Evolutionary conservation across 2,113 vertebrate species (phyloP).

Genomic region (Hippoglossus stenolepis): DNA sequence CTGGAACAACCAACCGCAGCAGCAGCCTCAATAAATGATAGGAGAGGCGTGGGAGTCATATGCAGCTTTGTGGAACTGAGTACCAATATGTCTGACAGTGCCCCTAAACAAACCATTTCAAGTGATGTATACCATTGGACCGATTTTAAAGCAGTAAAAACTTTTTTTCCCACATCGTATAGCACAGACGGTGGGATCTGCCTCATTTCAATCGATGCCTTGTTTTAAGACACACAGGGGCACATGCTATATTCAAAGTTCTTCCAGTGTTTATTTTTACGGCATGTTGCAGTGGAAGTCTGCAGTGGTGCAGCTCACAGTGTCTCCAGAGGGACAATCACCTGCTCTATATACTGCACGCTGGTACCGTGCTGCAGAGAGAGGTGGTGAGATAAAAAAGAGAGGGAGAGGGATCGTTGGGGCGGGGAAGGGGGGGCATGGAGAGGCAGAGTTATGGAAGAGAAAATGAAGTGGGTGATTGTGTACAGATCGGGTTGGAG

Average conservation of each 20-base stretch:
- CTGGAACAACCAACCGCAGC: neutral
- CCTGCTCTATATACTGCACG: slow-evolving; percentile 75
- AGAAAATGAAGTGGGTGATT: slow-evolving; percentile 34
- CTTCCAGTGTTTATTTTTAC: slow-evolving; percentile 52
- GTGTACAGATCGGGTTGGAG: neutral
- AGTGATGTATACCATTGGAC: neutral
- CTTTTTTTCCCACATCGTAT: neutral
- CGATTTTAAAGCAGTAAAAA: neutral
- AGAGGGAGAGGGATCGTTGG: slow-evolving; percentile 6
- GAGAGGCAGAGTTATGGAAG: slow-evolving; percentile 42
- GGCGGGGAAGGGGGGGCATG: neutral
- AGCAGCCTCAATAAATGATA: neutral
- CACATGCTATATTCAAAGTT: slow-evolving; percentile 20
- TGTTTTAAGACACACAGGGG: slow-evolving; percentile 10
- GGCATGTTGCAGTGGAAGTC: slow-evolving; percentile 61
- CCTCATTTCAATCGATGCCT: slow-evolving; percentile 1
- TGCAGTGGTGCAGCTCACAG: slow-evolving; percentile 68
- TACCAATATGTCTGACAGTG: neutral
- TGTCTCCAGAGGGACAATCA: slow-evolving; percentile 71
- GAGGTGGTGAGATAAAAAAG: slow-evolving; percentile 17
- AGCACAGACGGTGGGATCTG: neutral
- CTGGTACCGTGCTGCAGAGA: slow-evolving; percentile 58
- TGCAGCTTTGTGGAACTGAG: neutral
- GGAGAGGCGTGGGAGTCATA: neutral
- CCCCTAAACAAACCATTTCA: neutral